Conservation (phyloP, 1,140 invertebrate genomes). For the Sitobion miscanthi region DNA sequence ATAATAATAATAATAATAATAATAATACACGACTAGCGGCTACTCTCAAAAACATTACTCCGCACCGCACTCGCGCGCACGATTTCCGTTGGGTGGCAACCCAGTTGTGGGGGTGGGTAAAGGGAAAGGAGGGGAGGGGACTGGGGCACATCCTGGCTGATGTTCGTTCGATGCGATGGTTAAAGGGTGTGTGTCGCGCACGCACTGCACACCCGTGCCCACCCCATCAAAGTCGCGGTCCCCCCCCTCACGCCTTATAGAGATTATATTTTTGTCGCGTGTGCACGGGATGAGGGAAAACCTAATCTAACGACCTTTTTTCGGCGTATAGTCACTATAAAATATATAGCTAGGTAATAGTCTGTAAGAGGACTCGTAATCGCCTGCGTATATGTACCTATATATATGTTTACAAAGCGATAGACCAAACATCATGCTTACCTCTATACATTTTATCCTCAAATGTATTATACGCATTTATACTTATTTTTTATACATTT, state of each 20-base stretch:
- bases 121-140: too few species aligned
- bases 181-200: background rate
- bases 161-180: background rate
- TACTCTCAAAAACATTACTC: background rate
- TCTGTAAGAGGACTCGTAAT: background rate
- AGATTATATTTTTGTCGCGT: background rate
- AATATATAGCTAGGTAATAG: background rate
- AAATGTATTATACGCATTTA: background rate
- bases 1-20: background rate
- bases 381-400: background rate
- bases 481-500: background rate
- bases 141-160: background rate
- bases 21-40: background rate
- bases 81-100: background rate
- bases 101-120: background rate
- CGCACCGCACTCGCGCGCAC: background rate
- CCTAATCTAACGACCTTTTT: background rate
- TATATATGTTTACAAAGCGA: background rate
- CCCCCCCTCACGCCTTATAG: too few species aligned
- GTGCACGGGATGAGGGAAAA: background rate
- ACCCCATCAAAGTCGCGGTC: background rate
- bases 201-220: background rate
- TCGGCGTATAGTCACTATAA: too few species aligned
- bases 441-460: background rate
- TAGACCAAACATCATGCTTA: background rate